These are phyloP conservation scores for Rhorus exstirpatorius DNA, from an alignment of 2,888 invertebrate genomes.

Conservation along the genomic window DNA sequence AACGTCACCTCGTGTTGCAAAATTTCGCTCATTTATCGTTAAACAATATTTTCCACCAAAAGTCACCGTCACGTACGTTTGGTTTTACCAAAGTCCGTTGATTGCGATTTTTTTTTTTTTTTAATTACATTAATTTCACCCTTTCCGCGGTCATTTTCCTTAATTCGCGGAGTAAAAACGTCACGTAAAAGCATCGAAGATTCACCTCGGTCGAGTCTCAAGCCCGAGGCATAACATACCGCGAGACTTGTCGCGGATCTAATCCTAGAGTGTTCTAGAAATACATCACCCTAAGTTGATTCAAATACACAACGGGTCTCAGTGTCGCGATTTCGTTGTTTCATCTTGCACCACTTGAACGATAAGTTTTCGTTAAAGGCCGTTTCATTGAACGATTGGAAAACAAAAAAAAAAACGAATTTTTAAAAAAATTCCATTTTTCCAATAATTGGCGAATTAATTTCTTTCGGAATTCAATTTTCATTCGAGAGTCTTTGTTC, in stretches of 20 bases:
- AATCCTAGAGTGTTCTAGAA: constrained; percentile 82
- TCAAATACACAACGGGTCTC: constrained; percentile 81
- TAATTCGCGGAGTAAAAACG: not conserved
- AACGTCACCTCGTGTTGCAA: too few species aligned
- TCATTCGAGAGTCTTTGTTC: too few species aligned
- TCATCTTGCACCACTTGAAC: constrained; percentile 35
- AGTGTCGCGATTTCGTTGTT: constrained; percentile 60
- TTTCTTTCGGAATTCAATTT: not conserved
- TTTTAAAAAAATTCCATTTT: not conserved
- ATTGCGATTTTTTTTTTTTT: too few species aligned
- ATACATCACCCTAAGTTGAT: constrained; percentile 81
- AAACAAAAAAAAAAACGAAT: not conserved
- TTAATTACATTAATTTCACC: too few species aligned
- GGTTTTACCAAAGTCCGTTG: too few species aligned
- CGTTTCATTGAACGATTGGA: not conserved
- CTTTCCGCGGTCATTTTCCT: too few species aligned
- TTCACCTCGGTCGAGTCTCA: constrained; percentile 45
- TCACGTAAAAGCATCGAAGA: constrained; percentile 34
- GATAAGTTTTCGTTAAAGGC: constrained; percentile 58
- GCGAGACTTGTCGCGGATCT: constrained; percentile 78
- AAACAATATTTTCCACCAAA: too few species aligned
- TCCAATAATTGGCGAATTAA: not conserved
- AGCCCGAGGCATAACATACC: constrained; percentile 78
- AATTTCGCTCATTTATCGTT: too few species aligned
- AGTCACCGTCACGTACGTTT: too few species aligned